These are phyloP conservation scores for Erannis defoliaria DNA, from an alignment of 2,888 invertebrate species.

Conservation along the genomic window DNA sequence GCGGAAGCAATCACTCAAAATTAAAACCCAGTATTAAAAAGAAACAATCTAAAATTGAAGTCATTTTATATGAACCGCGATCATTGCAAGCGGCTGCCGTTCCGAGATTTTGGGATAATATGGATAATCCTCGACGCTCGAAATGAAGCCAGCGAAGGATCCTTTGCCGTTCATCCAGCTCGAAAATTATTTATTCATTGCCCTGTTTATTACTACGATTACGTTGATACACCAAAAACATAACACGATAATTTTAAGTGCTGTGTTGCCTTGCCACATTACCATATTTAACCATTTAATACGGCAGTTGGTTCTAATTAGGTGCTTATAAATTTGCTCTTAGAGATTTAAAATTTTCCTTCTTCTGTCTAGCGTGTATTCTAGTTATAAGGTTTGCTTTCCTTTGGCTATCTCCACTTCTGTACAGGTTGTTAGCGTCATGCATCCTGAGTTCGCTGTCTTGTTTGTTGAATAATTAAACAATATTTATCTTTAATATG, in stretches of 20 bases:
- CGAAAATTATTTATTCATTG: slow-evolving; percentile 78
- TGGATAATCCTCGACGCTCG: slow-evolving; percentile 77
- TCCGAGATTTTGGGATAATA: slow-evolving; percentile 80
- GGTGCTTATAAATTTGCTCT: neutral
- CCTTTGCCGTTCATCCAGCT: slow-evolving; percentile 70
- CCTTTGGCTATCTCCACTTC: no score
- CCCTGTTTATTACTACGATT: slow-evolving; percentile 66
- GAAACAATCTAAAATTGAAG: slow-evolving; percentile 70
- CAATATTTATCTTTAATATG: no score
- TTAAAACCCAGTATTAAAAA: slow-evolving; percentile 66
- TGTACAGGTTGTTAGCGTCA: no score
- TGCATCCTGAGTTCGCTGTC: no score
- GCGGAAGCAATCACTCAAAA: slow-evolving; percentile 63
- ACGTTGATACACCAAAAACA: slow-evolving; percentile 56
- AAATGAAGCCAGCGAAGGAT: slow-evolving; percentile 73
- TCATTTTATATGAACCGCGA: slow-evolving; percentile 72
- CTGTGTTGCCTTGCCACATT: slow-evolving; percentile 40
- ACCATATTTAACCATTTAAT: slow-evolving; percentile 22
- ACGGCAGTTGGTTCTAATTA: slow-evolving; percentile 4
- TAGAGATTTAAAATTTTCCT: neutral
- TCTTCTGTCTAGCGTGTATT: neutral
- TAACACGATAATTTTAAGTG: slow-evolving; percentile 50
- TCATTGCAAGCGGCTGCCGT: slow-evolving; percentile 70
- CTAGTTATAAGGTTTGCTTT: no score
- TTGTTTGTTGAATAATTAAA: no score